phyloP scores from a whole-genome alignment of 1,140 invertebrate genomes.

The Ceratina australensis region DNA sequence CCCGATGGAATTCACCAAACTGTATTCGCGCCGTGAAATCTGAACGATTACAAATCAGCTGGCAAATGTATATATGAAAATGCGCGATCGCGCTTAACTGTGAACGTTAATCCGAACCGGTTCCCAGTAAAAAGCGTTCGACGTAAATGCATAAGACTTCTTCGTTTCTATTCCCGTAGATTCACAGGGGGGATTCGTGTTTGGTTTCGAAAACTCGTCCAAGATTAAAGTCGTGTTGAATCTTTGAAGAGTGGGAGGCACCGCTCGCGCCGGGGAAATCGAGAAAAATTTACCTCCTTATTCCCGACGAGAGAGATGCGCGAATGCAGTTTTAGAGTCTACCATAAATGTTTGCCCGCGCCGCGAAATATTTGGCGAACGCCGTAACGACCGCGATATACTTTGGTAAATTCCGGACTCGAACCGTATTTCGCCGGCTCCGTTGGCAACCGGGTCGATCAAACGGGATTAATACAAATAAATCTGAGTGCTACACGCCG shows the following conservation, averaged over 20 bases:
- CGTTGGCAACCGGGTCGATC: constrained; percentile 29
- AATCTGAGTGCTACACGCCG: constrained; percentile 33
- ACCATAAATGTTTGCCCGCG: constrained; percentile 38
- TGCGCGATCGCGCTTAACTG: too few relatives aligned
- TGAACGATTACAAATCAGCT: too few relatives aligned
- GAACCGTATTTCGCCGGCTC: constrained; percentile 19
- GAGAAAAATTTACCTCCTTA: constrained; percentile 31
- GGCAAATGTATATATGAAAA: too few relatives aligned
- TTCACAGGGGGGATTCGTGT: too few relatives aligned
- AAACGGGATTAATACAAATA: constrained; percentile 40
- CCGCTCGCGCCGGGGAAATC: background rate
- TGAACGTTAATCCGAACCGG: too few relatives aligned
- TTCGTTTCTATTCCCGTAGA: too few relatives aligned
- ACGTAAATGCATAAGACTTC: too few relatives aligned
- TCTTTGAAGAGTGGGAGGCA: background rate
- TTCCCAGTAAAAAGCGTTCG: too few relatives aligned
- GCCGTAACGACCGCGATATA: constrained; percentile 30
- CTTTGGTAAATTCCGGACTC: constrained; percentile 29
- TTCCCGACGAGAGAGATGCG: background rate
- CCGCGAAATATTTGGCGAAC: constrained; percentile 33
- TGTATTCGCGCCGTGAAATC: too few relatives aligned
- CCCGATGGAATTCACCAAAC: too few relatives aligned
- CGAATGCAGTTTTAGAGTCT: constrained; percentile 32
- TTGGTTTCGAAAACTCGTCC: background rate
- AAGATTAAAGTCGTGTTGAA: background rate